Conservation (phyloP, 2,797 vertebrate species). For the Scolopax bukidnonensis region DNA sequence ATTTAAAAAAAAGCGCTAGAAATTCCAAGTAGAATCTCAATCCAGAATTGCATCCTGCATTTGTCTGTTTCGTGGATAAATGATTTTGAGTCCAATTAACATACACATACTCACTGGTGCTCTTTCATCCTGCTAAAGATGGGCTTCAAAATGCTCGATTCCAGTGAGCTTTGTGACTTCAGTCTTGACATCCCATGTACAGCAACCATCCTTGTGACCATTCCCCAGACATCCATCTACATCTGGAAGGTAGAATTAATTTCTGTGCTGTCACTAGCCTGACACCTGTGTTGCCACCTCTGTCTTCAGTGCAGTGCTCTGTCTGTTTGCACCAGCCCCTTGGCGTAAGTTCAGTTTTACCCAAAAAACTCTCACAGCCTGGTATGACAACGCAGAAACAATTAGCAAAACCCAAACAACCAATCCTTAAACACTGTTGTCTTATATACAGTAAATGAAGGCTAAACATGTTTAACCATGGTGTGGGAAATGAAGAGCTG, state of each 20-base stretch:
- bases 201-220: not conserved
- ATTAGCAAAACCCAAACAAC: not conserved
- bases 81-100: not conserved
- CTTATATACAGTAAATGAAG: not conserved
- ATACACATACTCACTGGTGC: not conserved
- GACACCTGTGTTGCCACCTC: not conserved
- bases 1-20: not conserved
- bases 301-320: not conserved
- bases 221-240: not conserved
- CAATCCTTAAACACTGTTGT: not conserved
- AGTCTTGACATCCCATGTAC: not conserved
- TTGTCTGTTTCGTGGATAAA: not conserved
- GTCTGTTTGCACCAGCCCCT: rapidly evolving
- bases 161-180: not conserved
- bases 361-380: not conserved
- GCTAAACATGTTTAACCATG: not conserved
- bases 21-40: not conserved
- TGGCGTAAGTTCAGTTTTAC: not conserved
- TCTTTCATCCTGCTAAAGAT: not conserved
- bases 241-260: not conserved
- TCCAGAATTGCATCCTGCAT: not conserved
- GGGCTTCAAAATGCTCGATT: not conserved
- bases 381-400: not conserved
- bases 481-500: not conserved
- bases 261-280: not conserved